A percentile compares a stretch with the other conserved stretches of the same genome.
phyloP scores from a whole-genome alignment of 2,888 invertebrate species.

The Aquatica leii region DNA sequence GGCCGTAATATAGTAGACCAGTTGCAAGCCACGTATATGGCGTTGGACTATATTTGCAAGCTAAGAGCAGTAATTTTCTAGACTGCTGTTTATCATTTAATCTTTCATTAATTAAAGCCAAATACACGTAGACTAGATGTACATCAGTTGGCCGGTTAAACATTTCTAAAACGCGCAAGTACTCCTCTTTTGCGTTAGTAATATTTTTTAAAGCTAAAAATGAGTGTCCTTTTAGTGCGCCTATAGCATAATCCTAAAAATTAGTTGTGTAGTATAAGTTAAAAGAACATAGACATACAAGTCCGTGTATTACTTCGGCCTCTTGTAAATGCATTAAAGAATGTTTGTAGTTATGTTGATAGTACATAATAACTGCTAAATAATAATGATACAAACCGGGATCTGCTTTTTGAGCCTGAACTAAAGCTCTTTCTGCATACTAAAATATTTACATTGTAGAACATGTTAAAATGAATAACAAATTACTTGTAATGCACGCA shows the following conservation, averaged over 20 bases:
- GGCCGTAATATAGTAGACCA: conserved; percentile 47
- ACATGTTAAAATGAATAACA: neutral
- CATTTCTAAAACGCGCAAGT: conserved; percentile 50
- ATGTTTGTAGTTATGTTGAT: conserved; percentile 50
- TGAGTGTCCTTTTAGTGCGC: conserved; percentile 53
- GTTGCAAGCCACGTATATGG: conserved; percentile 55
- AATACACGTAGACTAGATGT: conserved; percentile 53
- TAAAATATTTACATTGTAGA: neutral
- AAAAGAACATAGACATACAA: conserved; percentile 37
- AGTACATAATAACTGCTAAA: conserved; percentile 53
- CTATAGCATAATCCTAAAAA: conserved; percentile 51
- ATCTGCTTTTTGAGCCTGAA: conserved; percentile 48
- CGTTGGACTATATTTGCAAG: conserved; percentile 55
- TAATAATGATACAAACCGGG: conserved; percentile 54
- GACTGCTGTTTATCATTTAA: conserved; percentile 50
- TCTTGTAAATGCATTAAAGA: conserved; percentile 53
- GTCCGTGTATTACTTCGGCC: conserved; percentile 50
- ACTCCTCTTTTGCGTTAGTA: conserved; percentile 50
- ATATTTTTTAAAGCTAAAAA: conserved; percentile 45
- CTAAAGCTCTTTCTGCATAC: conserved; percentile 47
- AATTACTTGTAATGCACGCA: conserved; percentile 48
- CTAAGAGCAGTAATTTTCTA: conserved; percentile 52
- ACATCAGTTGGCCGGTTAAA: conserved; percentile 53
- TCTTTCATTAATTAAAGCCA: conserved; percentile 47
- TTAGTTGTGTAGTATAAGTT: neutral